Base-by-base conservation (phyloP, 2,113 vertebrate genomes). In the Spermophilus dauricus region DNA sequence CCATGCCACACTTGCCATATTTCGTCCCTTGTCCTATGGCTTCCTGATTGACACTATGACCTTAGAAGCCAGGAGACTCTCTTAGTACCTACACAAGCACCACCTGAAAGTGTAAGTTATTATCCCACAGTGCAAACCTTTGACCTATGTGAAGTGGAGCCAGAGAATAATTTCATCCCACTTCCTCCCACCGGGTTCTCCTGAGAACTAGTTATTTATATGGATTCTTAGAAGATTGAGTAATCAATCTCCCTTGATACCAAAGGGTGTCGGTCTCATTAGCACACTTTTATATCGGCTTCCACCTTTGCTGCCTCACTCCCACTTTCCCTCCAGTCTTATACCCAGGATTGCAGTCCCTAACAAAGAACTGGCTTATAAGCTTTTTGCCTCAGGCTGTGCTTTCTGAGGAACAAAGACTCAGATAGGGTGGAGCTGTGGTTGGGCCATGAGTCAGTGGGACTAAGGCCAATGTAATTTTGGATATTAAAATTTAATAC, bases 391-490 rank as follows among this genome's bases (percentile, higher is more conserved):
- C 58, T 84, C 32, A 16, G 77, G 48, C 58, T 92, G 76, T 84
- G 85, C n/a, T 89, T 84, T 87, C 95, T 65, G 70, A 32, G 67
- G 48, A 93, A 84, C 63, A 90, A 97, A 94, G 76, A 91, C 76
- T 67, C 86, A 92, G 73, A 86, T 56, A 83, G 39, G 58, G 37
- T 80, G 42, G 63, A 75, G 48, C 22, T 84, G 56, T 69, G 30
- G 22, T 53, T 95, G 84, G 76, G 63, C 48, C 76, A 58, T 26
- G 24, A 51, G 65, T 91, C 69, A 94, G 39, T 58, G 17, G 28
- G 42, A 70, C 45, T 84, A 12, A 24, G 67, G 56, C 45, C 45
- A 70, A 24, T 37, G 34, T 61, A 78, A 91, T 91, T 51, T 17
- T 48, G 78, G 42, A 72, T 82, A 94, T 85, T 89, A 91, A 86